Evolutionary conservation across 2,113 vertebrate species (phyloP).

Genomic region (Cnemophilus loriae): DNA sequence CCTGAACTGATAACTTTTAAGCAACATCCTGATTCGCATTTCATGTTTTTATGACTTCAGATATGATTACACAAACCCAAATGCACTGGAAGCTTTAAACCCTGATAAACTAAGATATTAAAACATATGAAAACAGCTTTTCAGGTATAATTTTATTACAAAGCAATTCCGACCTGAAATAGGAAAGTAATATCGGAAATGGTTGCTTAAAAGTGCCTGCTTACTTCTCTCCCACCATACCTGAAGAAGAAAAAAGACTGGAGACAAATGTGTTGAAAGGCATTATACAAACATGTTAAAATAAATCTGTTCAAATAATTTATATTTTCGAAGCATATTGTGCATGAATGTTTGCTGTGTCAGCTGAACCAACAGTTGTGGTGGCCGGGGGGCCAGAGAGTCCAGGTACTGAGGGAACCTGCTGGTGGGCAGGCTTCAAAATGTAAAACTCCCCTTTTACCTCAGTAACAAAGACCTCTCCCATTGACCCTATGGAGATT

Average conservation of each 20-base stretch:
- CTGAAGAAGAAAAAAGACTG: not conserved
- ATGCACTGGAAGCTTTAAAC: not conserved
- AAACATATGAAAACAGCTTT: not conserved
- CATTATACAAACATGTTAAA: not conserved
- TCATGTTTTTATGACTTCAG: not conserved
- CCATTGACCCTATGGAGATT: no score
- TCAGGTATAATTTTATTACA: not conserved
- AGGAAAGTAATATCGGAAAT: not conserved
- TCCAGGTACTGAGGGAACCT: no score
- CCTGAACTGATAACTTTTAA: not conserved
- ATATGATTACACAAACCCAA: not conserved
- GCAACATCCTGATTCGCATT: not conserved
- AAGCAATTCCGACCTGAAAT: not conserved
- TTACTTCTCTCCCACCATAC: not conserved
- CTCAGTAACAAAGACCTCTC: no score
- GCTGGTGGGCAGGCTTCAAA: no score
- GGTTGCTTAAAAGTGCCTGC: accelerated
- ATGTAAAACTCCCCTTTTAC: no score
- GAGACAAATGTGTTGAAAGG: not conserved
- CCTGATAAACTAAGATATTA: not conserved
- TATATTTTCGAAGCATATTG: not conserved
- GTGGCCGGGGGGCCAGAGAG: no score
- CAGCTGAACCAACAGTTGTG: no score
- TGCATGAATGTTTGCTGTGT: not conserved
- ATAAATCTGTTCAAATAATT: not conserved